Base-by-base conservation (phyloP, 2,797 vertebrate genomes). In the Ctenopoma multispine region DNA sequence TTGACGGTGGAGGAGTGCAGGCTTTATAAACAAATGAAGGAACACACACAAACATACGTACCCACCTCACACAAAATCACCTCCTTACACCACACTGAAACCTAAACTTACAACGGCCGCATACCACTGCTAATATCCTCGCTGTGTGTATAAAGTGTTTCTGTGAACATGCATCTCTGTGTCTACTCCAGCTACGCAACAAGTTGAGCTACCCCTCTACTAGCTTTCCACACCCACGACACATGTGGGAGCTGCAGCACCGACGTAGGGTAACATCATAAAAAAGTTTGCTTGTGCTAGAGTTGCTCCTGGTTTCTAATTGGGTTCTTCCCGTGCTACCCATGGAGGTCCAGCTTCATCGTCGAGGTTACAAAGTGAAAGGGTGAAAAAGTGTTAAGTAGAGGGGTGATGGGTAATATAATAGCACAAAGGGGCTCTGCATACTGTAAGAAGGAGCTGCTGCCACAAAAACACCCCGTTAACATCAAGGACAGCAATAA, bases 21-120 rank as follows among this genome's bases (percentile, higher is more conserved):
- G 74, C 76, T 83, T 79, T 87, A 77, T 84, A 90, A 89, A 90
- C 80, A 14, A 78, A 66, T 20, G 57, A 46, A 78, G 72, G 77
- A 91, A 90, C 63, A 81, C 81, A 87, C 82, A 88, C 72, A 89
- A 86, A 89, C 81, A 88, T 34, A 43, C 61, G 56, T 53, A 66
- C 57, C 77, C 77, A 73, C 72, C 77, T 80, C 72, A 80, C 77
- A 79, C 68, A 82, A 60, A 72, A 81, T 49, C 66, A 58, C 56
- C 59, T 53, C 48, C 61, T 71, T 24, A 29, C 63, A 54, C 77
- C 65, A 17, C 54, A 31, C 48, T 63, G 73, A 79, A 85, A 83
- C 61, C 79, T 46, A 63, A 71, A 49, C 66, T 60, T 38, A 70
- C 72, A 77, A 49, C 71, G 63, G 77, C 62, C 43, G 29, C 27